Conservation (phyloP, 53 echinoderm and acorn worm species). For the Temnopleurus reevesii region DNA sequence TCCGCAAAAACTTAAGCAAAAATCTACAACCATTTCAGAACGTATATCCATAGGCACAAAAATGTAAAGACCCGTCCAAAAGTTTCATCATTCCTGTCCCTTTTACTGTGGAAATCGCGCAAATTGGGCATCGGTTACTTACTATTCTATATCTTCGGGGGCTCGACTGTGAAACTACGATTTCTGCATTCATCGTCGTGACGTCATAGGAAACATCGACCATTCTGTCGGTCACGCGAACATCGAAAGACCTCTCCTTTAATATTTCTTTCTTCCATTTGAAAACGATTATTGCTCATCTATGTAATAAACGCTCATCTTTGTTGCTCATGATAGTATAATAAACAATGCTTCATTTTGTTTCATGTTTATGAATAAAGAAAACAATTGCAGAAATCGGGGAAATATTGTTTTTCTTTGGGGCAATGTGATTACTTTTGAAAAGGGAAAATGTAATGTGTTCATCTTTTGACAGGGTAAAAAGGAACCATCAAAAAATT, state of each 20-base stretch:
- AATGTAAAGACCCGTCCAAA: not conserved
- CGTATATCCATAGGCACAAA: conserved; percentile 2
- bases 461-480: too few species aligned
- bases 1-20: not conserved
- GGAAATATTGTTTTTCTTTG: too few species aligned
- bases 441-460: too few species aligned
- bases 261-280: not conserved
- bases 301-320: too few species aligned
- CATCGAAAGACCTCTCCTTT: not conserved
- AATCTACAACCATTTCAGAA: not conserved
- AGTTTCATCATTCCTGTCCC: not conserved
- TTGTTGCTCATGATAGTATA: too few species aligned
- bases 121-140: not conserved
- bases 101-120: not conserved
- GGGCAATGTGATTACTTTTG: too few species aligned
- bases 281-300: not conserved
- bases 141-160: not conserved
- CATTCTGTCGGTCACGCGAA: not conserved
- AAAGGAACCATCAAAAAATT: too few species aligned
- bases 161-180: not conserved
- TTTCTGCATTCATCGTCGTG: not conserved
- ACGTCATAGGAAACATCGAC: not conserved
- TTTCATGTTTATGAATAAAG: too few species aligned
- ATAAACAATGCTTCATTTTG: too few species aligned
- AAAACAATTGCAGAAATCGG: too few species aligned